phyloP scores from a whole-genome alignment of 2,888 invertebrate species.

The Acronicta psi region DNA sequence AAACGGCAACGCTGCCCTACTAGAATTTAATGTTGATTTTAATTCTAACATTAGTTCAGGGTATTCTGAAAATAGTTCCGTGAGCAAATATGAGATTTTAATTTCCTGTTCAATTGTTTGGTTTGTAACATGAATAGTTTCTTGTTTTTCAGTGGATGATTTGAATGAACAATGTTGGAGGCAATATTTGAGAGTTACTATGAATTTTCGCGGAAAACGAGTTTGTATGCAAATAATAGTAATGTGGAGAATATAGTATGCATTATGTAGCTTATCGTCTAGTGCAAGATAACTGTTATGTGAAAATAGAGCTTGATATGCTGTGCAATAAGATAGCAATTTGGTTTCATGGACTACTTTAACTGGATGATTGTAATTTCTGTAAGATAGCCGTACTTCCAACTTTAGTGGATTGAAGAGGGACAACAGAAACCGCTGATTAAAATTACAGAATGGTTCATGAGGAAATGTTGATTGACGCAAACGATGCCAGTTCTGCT shows the following conservation, averaged over 20 bases:
- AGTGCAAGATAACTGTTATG: conserved; percentile 18
- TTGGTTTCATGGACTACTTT: neutral
- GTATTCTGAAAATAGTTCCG: conserved; percentile 20
- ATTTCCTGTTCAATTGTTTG: conserved; percentile 30
- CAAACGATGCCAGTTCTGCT: neutral
- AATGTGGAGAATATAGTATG: conserved; percentile 7
- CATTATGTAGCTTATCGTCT: conserved; percentile 28
- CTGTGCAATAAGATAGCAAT: neutral
- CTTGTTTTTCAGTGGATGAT: conserved; percentile 5
- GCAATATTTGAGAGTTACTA: conserved; percentile 4
- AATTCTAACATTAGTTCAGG: conserved; percentile 49
- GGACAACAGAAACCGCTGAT: neutral
- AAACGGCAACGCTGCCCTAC: conserved; percentile 36
- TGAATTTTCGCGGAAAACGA: conserved; percentile 17
- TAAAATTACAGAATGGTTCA: neutral
- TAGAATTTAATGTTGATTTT: conserved; percentile 55
- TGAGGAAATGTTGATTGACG: neutral
- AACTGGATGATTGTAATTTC: neutral
- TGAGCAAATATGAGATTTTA: conserved; percentile 39
- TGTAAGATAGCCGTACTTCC: neutral
- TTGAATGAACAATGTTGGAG: conserved; percentile 8
- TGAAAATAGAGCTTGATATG: neutral
- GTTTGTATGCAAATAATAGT: conserved; percentile 22
- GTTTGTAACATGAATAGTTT: conserved; percentile 1
- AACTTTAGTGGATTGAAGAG: neutral